Evolutionary conservation across 2,888 invertebrate genomes (phyloP), one percentile per base, ranked within the genome.

Genomic region (Drosophila neonasuta): DNA sequence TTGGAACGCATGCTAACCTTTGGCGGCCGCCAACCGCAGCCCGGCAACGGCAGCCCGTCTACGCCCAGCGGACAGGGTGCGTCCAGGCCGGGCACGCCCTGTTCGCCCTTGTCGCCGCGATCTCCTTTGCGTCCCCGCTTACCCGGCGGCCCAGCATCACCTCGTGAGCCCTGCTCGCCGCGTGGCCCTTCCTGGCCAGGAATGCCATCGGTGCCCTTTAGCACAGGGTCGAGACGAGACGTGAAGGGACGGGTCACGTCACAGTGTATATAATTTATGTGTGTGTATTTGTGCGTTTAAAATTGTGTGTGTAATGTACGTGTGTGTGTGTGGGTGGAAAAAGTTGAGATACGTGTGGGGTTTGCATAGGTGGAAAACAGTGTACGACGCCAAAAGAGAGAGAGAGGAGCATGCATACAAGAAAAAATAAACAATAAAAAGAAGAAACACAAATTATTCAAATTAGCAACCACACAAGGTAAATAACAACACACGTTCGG

Each of bases 21-120:
- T 86, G 95, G 94, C 82, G 96, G 95, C 91, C 96, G 93, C 97
- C 97, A 97, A 85, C 97, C 97, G 91, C 99, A 99, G 86, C 98
- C 98, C 57, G 98, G 97, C 87, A 99, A 92, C 71, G 99, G 99
- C 88, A 99, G 93, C 70, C 99, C 99, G 91, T 99, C 98, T 54
- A 96, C 94, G 62, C 98, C 99, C 64, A 98, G 92, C 75, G 99
- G 99, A 92, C 99, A 99, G n/a, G 99, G 99, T 46, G 99, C 99
- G 92, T 99, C 99, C 86, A 99, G 92, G 39, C 99, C 99, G 36
- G 98, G 99, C 78, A 98, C 97, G 80, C 99, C 99, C 93, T 97
- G 97, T 88, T 97, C 97, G 62, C 98, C 98, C 92, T 97, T 97
- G 88, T 96, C 95, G 42, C 98, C 98, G 88, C 95, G 95, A 91